Percentiles rank a stretch among this genome's conserved stretches.
phyloP scores from a whole-genome alignment of 2,888 invertebrate species.

The Meghimatium bilineatum region DNA sequence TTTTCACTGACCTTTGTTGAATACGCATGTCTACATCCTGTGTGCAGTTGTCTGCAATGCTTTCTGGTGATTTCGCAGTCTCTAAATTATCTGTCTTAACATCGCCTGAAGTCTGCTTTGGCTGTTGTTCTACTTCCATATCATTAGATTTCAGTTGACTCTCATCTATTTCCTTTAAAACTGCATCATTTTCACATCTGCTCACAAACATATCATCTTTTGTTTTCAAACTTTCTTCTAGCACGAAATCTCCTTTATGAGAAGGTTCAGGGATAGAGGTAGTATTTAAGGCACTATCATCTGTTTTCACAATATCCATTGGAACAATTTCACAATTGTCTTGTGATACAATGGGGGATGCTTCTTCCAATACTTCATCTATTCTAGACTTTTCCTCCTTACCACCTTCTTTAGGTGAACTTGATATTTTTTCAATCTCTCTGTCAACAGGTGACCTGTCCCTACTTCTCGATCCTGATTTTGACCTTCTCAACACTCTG shows the following conservation, averaged over 20 bases:
- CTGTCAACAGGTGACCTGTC: slow-evolving; percentile 34
- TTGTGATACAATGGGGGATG: background rate
- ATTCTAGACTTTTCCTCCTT: background rate
- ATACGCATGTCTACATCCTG: slow-evolving; percentile 47
- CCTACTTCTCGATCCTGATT: slow-evolving; percentile 28
- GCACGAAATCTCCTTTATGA: background rate
- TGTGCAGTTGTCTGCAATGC: background rate
- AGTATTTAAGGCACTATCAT: background rate
- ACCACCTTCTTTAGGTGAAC: slow-evolving; percentile 10
- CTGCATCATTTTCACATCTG: background rate
- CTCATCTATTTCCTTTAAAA: background rate
- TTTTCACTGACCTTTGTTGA: background rate
- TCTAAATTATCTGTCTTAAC: background rate
- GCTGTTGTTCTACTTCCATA: background rate
- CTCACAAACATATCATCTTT: background rate
- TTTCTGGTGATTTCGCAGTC: background rate
- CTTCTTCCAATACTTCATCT: background rate
- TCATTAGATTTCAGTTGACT: background rate
- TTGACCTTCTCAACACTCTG: slow-evolving; percentile 27
- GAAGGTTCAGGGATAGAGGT: background rate
- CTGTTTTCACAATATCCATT: background rate
- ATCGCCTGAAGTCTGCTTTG: background rate
- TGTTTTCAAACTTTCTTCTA: background rate
- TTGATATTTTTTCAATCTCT: slow-evolving; percentile 18
- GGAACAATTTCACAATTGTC: background rate